phyloP scores from a whole-genome alignment of 2,888 invertebrate species.

The Prosopocoilus inquinatus region DNA sequence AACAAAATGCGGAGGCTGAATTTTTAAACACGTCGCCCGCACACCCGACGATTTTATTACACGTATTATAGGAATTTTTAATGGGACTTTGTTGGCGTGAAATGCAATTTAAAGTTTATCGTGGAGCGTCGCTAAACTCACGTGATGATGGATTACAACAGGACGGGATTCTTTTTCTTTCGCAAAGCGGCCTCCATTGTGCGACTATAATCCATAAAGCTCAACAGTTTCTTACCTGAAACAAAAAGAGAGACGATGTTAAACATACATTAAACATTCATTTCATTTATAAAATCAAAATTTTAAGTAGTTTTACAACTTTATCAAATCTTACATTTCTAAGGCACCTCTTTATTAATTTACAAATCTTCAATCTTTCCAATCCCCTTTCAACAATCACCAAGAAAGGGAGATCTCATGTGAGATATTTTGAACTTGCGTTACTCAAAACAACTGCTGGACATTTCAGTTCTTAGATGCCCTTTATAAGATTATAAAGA shows the following conservation, averaged over 20 bases:
- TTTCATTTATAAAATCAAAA: not conserved
- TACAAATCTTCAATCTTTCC: too few relatives aligned
- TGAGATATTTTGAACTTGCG: too few relatives aligned
- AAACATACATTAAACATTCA: not conserved
- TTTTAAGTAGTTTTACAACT: too few relatives aligned
- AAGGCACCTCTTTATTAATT: too few relatives aligned
- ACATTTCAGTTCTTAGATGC: too few relatives aligned
- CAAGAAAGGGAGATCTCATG: too few relatives aligned
- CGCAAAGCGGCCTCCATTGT: not conserved
- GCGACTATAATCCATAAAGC: not conserved
- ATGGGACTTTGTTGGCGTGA: constrained; percentile 14
- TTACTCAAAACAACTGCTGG: too few relatives aligned
- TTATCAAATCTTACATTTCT: too few relatives aligned
- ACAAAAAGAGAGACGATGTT: constrained; percentile 10
- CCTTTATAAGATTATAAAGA: too few relatives aligned
- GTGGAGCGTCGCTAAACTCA: constrained; percentile 11
- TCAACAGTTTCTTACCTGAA: constrained; percentile 14
- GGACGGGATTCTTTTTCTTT: not conserved
- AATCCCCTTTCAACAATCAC: too few relatives aligned
- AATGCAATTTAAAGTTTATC: constrained; percentile 21
- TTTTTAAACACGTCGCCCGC: constrained; percentile 7
- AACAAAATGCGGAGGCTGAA: constrained; percentile 7
- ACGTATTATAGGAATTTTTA: constrained; percentile 13
- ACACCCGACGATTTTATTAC: constrained; percentile 14
- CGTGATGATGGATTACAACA: constrained; percentile 16